phyloP scores from a whole-genome alignment of 1,140 invertebrate genomes.

The Aporrectodea caliginosa region DNA sequence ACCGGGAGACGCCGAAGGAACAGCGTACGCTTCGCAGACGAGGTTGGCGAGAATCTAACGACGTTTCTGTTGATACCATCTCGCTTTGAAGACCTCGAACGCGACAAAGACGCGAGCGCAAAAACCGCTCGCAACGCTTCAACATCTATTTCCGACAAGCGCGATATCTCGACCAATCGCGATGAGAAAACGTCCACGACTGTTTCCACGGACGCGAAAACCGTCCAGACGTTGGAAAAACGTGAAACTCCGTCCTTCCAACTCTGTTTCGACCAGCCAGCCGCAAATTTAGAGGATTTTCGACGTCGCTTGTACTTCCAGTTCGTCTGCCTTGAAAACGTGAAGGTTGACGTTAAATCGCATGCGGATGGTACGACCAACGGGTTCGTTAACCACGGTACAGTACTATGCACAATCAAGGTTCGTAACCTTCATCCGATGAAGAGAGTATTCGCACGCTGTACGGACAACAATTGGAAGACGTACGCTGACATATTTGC shows the following conservation, averaged over 20 bases:
- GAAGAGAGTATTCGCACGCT: background rate
- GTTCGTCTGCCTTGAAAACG: conserved; percentile 10
- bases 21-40: background rate
- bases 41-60: background rate
- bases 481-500: background rate
- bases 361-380: background rate
- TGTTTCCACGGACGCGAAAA: too few relatives aligned
- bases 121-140: background rate
- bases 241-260: background rate
- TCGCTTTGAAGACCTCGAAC: too few relatives aligned
- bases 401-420: conserved; percentile 3
- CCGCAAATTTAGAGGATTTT: background rate
- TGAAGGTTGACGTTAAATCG: background rate
- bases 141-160: background rate
- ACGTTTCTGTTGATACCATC: background rate
- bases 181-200: too few relatives aligned
- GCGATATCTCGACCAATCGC: background rate
- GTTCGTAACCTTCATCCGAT: background rate
- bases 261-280: background rate
- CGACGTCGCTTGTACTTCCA: background rate
- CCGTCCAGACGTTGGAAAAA: too few relatives aligned
- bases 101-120: too few relatives aligned
- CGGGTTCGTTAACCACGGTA: background rate
- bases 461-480: conserved; percentile 7
- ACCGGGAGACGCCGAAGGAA: background rate